Conservation (phyloP, 2,797 vertebrate species). For the Arremon brunneinucha region DNA sequence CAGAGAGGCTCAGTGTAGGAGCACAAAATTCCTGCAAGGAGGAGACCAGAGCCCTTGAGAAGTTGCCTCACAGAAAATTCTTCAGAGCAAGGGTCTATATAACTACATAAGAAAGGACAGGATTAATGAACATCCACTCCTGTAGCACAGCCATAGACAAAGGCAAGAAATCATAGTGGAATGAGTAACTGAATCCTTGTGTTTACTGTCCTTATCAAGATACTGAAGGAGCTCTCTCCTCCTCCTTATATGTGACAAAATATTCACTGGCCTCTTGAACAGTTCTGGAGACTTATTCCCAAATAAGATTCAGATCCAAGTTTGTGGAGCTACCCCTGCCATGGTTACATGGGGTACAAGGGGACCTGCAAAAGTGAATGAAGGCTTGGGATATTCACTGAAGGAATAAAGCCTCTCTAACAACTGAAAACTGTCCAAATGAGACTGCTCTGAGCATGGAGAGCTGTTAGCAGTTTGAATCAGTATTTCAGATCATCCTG, state of each 20-base stretch:
- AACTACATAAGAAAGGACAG: background rate
- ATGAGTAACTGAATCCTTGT: background rate
- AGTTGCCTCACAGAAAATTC: background rate
- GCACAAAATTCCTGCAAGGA: background rate
- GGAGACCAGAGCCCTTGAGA: background rate
- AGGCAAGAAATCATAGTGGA: background rate
- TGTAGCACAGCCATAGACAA: background rate
- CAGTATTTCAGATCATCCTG: background rate
- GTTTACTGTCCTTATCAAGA: background rate
- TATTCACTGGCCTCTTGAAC: background rate
- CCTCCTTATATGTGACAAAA: background rate
- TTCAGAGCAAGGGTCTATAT: background rate
- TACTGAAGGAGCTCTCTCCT: background rate
- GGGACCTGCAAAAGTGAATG: background rate
- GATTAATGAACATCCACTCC: background rate
- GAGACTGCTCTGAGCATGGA: background rate
- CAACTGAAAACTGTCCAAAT: background rate
- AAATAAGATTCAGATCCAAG: background rate
- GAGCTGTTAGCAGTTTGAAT: background rate
- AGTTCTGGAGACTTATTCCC: background rate
- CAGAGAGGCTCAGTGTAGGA: background rate
- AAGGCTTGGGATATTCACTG: background rate
- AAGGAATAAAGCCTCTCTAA: background rate
- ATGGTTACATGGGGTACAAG: background rate
- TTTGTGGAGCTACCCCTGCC: background rate